Base-by-base conservation (phyloP, 1,140 invertebrate genomes). In the Ganaspis sp. region DNA sequence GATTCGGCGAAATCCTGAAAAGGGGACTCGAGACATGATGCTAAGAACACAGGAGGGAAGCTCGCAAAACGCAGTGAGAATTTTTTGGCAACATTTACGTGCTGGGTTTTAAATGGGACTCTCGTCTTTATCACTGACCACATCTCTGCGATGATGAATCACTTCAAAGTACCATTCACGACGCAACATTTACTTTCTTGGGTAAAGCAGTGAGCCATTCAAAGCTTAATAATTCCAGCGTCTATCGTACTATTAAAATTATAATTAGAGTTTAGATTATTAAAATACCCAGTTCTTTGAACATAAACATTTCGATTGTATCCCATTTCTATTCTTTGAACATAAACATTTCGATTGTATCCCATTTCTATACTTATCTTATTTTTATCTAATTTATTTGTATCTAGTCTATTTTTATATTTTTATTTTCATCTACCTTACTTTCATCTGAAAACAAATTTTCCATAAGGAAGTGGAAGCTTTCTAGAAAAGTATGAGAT, bases 1-100 rank as follows among this genome's bases (percentile, higher is more conserved):
- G 78, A 79, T 86, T 82, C 84, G 78, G 42, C 76, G 84, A 86
- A 86, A 83, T 83, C 79, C 74, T 70, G 73, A 64, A 86, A 82
- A 80, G 77, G 79, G 74, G 53, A 49, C 72, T 79, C 77, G 70
- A 83, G 77, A 78, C 82, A 78, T 76, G 70, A 40, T 73, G 78
- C 75, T 79, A 78, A 81, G 79, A 83, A 78, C 73, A 40, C 40
- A 72, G 4, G 37, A 34, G 64, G 54, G 73, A 72, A 74, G 53
- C 17, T 29, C 53, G 23, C 58, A 64, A 64, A 64, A 64, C 23
- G 58, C 58, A 64, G 17, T 5, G 45, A 49, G 45, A 49, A 49
- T 49, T 58, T 64, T 64, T 64, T 9, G 54, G 54, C 54, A 64
- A 64, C 54, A 64, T 64, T 64, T 64, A 64, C 54, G 54, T 64